Percentiles rank a stretch among this genome's conserved stretches.
Conservation (phyloP, 37 sponge, comb jelly and placozoan genomes). For the Mnemiopsis leidyi region DNA sequence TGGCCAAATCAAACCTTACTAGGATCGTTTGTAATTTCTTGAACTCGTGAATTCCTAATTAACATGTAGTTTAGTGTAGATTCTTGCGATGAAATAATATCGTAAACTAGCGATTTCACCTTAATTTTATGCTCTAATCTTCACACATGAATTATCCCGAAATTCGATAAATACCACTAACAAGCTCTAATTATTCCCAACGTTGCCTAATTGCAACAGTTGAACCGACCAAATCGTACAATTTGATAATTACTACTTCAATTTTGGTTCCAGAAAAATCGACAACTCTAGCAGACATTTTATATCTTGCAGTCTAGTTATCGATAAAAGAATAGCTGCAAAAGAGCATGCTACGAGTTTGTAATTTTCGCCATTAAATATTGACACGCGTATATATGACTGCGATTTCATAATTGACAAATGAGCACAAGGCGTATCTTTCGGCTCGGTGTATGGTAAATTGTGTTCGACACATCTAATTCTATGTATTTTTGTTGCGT, state of each 20-base stretch:
- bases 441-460: background rate
- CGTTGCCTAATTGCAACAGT: background rate
- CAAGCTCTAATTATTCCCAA: background rate
- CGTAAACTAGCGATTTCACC: too few species aligned
- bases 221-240: background rate
- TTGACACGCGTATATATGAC: background rate
- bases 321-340: background rate
- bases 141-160: background rate
- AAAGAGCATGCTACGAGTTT: background rate
- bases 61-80: too few species aligned
- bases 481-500: background rate
- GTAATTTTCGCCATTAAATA: background rate
- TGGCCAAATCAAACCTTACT: too few species aligned
- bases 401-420: background rate
- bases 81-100: too few species aligned
- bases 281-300: background rate
- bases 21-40: too few species aligned
- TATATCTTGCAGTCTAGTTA: background rate
- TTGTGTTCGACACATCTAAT: background rate
- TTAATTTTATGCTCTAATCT: too few species aligned
- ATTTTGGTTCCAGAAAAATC: background rate
- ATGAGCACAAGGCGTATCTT: background rate
- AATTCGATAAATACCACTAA: background rate
- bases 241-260: background rate
- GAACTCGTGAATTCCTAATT: too few species aligned